Evolutionary conservation across 2,113 vertebrate genomes (phyloP).

Genomic region (Junco hyemalis): DNA sequence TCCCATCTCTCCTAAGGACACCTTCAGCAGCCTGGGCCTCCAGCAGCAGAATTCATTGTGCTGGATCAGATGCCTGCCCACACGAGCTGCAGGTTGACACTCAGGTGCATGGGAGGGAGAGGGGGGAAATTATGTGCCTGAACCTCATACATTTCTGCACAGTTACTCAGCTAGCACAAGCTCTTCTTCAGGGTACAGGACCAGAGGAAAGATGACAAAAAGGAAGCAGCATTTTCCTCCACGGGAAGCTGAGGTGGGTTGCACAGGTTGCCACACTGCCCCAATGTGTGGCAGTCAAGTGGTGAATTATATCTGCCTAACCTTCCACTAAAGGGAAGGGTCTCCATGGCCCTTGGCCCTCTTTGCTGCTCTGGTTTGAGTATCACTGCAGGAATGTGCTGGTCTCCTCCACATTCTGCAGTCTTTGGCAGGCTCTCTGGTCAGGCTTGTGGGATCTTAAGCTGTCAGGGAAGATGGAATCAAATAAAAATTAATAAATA

Average conservation of each 20-base stretch:
- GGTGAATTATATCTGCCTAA: background rate
- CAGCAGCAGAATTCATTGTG: rapidly evolving
- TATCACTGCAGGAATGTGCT: background rate
- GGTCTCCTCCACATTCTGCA: background rate
- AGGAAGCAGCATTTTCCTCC: background rate
- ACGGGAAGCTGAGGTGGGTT: rapidly evolving
- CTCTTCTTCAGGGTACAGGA: background rate
- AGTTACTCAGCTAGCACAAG: rapidly evolving
- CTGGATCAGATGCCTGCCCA: background rate
- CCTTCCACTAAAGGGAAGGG: rapidly evolving
- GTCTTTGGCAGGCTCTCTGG: background rate
- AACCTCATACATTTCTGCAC: background rate
- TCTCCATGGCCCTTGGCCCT: rapidly evolving
- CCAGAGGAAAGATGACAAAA: background rate
- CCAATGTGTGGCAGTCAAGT: rapidly evolving
- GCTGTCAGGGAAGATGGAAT: background rate
- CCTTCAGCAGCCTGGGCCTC: background rate
- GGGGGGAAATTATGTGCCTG: background rate
- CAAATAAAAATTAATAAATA: background rate
- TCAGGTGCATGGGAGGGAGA: background rate
- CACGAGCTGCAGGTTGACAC: background rate
- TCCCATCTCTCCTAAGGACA: background rate
- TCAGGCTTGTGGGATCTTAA: background rate
- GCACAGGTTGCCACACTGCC: background rate
- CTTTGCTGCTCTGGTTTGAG: background rate